Evolutionary conservation across 2,888 invertebrate species (phyloP), one percentile per base, ranked within the genome.

Genomic region (Cremastinae sp.): DNA sequence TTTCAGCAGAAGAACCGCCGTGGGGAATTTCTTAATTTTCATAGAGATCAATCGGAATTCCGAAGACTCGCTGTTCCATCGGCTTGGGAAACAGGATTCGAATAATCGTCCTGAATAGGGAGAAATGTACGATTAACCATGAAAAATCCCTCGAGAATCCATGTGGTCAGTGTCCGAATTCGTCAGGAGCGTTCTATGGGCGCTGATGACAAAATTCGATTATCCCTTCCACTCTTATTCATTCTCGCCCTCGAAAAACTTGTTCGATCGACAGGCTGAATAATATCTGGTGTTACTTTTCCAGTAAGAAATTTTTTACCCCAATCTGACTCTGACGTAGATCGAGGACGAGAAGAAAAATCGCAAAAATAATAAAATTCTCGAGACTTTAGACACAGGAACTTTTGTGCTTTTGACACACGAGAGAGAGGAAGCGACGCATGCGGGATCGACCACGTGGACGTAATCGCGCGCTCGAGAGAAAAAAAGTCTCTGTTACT

Each of bases 201-300:
- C 55, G 69, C 59, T 76, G 76, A 73, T 76, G 65, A 72, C 72
- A 51, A 68, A 77, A 77, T 73, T 77, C 58, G 64, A 74, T 79
- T 79, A 77, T 75, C 72, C 70, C 62, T 64, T 62, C 65, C 43
- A 61, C 69, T 65, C 66, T 77, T 62, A 41, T 56, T 70, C 28
- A 14, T 16, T 4, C 39, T 37, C 55, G 56, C 65, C 1, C 4
- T 41, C 41, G 14, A 75, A 56, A 41, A 39, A 3, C 28, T n/a
- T n/a, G n/a, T 5, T 28, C 28, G 28, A 28, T 28, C 28, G 28
- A 5, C 28, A 28, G 28, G 2, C 28, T 5, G 28, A 5, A 5
- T 28, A 28, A 28, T 28, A 2, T 5, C 28, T n/a, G n/a, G n/a
- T n/a, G 28, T 51, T 20, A n/a, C 35, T 45, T 61, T 35, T n/a